Evolutionary conservation across 2,113 vertebrate species (phyloP).

Genomic region (Trematomus loennbergii): DNA sequence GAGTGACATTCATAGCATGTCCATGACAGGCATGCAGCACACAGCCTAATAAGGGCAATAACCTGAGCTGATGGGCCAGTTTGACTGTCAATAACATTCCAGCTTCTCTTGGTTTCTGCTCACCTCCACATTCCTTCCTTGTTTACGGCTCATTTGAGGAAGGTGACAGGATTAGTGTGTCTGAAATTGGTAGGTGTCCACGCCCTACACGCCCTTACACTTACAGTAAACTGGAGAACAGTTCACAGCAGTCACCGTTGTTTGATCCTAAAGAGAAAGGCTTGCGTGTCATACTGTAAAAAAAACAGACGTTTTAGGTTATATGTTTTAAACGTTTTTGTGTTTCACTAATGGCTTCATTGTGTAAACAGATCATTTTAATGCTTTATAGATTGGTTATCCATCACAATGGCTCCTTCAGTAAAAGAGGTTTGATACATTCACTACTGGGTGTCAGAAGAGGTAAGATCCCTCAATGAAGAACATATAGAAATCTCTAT

Average conservation of each 20-base stretch:
- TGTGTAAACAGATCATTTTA: not conserved
- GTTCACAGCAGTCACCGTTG: no score
- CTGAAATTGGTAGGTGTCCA: slow-evolving; percentile 18
- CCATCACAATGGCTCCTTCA: not conserved
- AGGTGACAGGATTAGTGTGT: slow-evolving; percentile 48
- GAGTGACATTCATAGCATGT: slow-evolving; percentile 21
- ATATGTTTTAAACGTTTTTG: no score
- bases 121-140: slow-evolving; percentile 45
- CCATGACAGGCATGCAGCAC: not conserved
- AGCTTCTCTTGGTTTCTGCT: slow-evolving; percentile 38
- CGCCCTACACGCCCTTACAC: slow-evolving; percentile 1
- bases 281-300: no score
- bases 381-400: not conserved
- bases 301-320: no score
- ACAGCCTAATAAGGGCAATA: slow-evolving; percentile 42
- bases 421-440: not conserved
- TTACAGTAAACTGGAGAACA: not conserved
- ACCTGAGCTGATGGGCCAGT: slow-evolving; percentile 35
- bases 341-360: not conserved
- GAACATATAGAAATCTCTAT: no score
- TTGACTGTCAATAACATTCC: slow-evolving; percentile 26
- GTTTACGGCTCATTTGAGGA: slow-evolving; percentile 30
- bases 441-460: no score
- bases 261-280: not conserved
- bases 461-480: no score